Evolutionary conservation across 2,797 vertebrate species (phyloP), one percentile per base, ranked within the genome.

Genomic region (Iguana delicatissima): DNA sequence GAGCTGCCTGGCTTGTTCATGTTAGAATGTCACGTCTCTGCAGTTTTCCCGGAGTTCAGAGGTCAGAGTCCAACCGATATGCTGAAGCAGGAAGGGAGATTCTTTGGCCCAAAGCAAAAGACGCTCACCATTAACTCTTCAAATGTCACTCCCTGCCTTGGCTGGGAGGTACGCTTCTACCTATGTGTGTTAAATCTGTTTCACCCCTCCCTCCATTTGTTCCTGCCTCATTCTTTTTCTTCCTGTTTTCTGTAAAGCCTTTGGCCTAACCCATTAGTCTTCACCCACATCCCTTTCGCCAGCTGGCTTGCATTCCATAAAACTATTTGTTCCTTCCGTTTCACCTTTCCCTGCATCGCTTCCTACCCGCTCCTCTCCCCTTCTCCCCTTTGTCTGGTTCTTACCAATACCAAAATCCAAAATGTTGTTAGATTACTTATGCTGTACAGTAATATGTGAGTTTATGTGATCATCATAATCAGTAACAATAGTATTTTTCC

Each of bases 21-120:
- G 89, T 87, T 67, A 69, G 85, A 94, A 93, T 95, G 91, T 85
- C 92, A 85, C 0, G 3, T 90, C 86, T 89, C 85, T 86, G 86
- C 76, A 89, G 85, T 84, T 89, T 94, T 84, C 42, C 72, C 69
- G 76, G 69, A 92, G 85, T 42, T 82, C 84, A 89, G 79, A 85
- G 92, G 85, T 20, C 85, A 89, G 0, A 88, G 90, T 92, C 91
- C 1, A 0, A 90, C 89, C 46, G 59, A 69, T 0, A 7, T 0
- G 0, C 86, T 92, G 57, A 62, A 13, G 46, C 0, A 0, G 64
- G 73, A 55, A 89, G 59, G 50, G 85, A 91, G 32, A 20, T 12
- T 88, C 80, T 76, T 86, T 90, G 80, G 82, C 89, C 88, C 50
- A 74, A 79, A 95, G 35, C 42, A 81, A 3, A 42, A 82, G 87